A percentile compares a stretch with the other conserved stretches of the same genome.
These are phyloP conservation scores for Brachyptera putata DNA, from an alignment of 2,888 invertebrate species.

Conservation along the genomic window DNA sequence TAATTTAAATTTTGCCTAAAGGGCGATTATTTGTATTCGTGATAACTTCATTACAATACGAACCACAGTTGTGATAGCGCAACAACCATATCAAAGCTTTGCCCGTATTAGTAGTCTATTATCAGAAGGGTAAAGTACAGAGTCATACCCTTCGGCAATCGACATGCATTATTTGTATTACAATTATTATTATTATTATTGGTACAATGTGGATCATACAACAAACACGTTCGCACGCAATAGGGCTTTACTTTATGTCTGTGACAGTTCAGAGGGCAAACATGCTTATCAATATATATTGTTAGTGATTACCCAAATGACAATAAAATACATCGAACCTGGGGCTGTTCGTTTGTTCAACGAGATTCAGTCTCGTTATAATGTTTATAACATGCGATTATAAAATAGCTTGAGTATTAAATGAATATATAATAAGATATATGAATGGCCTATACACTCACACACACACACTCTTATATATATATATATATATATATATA, in stretches of 20 bases:
- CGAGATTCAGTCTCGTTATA: no score
- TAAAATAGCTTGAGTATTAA: no score
- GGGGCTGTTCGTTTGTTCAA: no score
- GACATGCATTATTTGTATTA: constrained; percentile 1
- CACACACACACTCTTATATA: no score
- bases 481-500: no score
- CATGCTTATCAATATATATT: neutral
- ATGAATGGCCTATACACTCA: no score
- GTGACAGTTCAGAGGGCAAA: neutral
- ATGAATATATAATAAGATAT: no score
- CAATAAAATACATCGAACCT: neutral
- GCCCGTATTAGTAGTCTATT: no score
- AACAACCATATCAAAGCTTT: constrained; percentile 16
- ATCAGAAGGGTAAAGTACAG: no score
- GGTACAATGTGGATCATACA: neutral
- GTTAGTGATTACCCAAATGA: constrained; percentile 6
- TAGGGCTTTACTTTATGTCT: neutral
- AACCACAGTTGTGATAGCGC: neutral
- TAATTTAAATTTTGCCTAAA: constrained; percentile 1
- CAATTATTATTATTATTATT: neutral
- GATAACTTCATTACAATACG: constrained; percentile 23
- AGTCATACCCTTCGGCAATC: neutral
- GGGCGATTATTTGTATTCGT: constrained; percentile 3
- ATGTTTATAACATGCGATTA: no score
- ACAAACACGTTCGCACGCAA: constrained; percentile 7